A percentile compares a stretch with the other conserved stretches of the same genome.
These are phyloP conservation scores for Ypsolopha sequella DNA, from an alignment of 2,888 invertebrate genomes.

Conservation along the genomic window DNA sequence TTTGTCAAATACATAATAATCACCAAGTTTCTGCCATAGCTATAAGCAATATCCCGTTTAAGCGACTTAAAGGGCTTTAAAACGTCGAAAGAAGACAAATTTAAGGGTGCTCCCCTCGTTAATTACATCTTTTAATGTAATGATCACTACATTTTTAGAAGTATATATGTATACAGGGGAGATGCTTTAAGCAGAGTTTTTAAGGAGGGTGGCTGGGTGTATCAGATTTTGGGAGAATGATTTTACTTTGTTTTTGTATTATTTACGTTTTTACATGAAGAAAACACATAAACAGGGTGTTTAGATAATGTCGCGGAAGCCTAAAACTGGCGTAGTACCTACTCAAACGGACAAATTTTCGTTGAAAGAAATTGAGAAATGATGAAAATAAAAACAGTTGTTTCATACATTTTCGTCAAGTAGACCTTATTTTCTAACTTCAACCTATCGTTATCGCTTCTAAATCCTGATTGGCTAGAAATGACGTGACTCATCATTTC, in stretches of 20 bases:
- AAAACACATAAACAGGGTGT: not conserved
- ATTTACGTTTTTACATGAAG: not conserved
- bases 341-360: too few relatives aligned
- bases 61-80: constrained; percentile 44
- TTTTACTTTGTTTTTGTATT: not conserved
- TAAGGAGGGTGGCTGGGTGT: not conserved
- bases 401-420: too few relatives aligned
- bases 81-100: constrained; percentile 67
- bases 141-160: constrained; percentile 65
- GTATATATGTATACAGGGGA: constrained; percentile 19
- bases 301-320: too few relatives aligned
- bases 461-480: too few relatives aligned
- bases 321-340: too few relatives aligned
- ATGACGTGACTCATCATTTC: too few relatives aligned
- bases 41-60: constrained; percentile 42
- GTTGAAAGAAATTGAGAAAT: too few relatives aligned
- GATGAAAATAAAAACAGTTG: too few relatives aligned
- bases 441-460: too few relatives aligned
- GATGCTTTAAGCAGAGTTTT: constrained; percentile 8
- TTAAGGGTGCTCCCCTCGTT: constrained; percentile 55
- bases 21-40: constrained; percentile 31
- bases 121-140: constrained; percentile 69
- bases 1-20: constrained; percentile 17
- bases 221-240: not conserved
- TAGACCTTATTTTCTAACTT: too few relatives aligned